A percentile compares a stretch with the other conserved stretches of the same genome.
phyloP scores from a whole-genome alignment of 2,797 vertebrate species.

The Poecilia gillii region DNA sequence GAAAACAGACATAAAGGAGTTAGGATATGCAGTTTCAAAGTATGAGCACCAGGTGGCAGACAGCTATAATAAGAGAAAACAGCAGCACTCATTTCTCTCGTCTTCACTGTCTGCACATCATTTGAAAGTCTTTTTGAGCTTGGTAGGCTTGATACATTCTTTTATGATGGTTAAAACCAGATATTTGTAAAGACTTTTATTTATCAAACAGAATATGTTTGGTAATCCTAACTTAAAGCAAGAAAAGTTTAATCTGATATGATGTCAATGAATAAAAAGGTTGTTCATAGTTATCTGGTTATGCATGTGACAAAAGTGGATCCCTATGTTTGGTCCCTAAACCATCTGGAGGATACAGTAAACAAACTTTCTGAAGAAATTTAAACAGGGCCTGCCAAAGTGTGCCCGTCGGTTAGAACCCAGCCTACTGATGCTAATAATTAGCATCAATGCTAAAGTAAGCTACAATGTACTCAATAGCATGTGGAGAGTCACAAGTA shows the following conservation, averaged over 20 bases:
- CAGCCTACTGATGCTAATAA: too few relatives aligned
- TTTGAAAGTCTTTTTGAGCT: not conserved
- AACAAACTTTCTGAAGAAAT: too few relatives aligned
- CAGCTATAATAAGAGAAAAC: not conserved
- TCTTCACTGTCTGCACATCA: not conserved
- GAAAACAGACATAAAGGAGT: not conserved
- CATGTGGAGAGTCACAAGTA: too few relatives aligned
- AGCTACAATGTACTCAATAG: too few relatives aligned
- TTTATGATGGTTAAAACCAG: not conserved
- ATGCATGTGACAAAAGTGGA: not conserved
- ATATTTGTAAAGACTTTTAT: not conserved
- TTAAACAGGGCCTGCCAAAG: too few relatives aligned
- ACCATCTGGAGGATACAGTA: not conserved
- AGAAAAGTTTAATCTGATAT: too few relatives aligned
- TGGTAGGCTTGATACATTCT: not conserved
- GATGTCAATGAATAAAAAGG: too few relatives aligned
- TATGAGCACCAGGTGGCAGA: slow-evolving; percentile 55
- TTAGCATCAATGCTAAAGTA: too few relatives aligned
- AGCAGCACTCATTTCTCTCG: not conserved
- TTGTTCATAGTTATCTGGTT: not conserved
- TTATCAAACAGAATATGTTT: too few relatives aligned
- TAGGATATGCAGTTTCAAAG: slow-evolving; percentile 13
- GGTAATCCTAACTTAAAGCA: too few relatives aligned
- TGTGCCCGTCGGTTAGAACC: too few relatives aligned
- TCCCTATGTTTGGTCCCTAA: not conserved